These are phyloP conservation scores for Nemurella pictetii DNA, from an alignment of 2,888 invertebrate genomes.

Conservation along the genomic window DNA sequence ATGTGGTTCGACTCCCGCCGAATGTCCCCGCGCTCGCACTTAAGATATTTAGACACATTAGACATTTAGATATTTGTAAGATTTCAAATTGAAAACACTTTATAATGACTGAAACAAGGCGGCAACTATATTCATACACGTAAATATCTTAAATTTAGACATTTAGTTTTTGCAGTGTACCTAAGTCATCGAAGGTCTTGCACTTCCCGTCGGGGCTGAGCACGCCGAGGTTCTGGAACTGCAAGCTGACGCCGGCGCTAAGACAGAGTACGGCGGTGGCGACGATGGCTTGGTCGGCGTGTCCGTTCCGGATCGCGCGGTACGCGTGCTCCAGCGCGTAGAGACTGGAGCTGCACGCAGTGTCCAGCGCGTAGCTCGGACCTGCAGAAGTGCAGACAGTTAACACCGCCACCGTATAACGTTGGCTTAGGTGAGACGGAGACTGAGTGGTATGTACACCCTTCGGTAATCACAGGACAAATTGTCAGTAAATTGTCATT, in stretches of 20 bases:
- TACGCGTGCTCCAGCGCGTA: conserved; percentile 84
- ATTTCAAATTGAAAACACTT: too few relatives aligned
- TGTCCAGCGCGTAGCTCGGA: conserved; percentile 86
- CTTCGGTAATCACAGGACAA: neutral
- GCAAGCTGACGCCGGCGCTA: conserved; percentile 85
- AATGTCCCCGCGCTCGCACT: too few relatives aligned
- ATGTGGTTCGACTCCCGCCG: too few relatives aligned
- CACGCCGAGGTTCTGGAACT: conserved; percentile 74
- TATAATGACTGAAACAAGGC: too few relatives aligned
- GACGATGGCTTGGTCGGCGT: conserved; percentile 87
- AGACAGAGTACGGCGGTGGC: conserved; percentile 84
- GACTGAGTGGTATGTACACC: conserved; percentile 47
- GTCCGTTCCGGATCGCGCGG: conserved; percentile 72
- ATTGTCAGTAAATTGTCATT: neutral
- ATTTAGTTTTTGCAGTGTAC: conserved; percentile 46
- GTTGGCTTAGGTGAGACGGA: too few relatives aligned
- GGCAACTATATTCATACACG: too few relatives aligned
- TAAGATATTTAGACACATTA: too few relatives aligned
- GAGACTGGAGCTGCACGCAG: conserved; percentile 93
- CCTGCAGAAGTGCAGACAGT: conserved; percentile 53
- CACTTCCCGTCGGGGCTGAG: conserved; percentile 84
- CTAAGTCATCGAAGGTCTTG: conserved; percentile 82
- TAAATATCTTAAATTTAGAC: too few relatives aligned
- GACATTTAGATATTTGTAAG: too few relatives aligned
- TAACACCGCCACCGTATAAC: too few relatives aligned